Evolutionary conservation across 2,113 vertebrate genomes (phyloP).

Genomic region (Meles meles): DNA sequence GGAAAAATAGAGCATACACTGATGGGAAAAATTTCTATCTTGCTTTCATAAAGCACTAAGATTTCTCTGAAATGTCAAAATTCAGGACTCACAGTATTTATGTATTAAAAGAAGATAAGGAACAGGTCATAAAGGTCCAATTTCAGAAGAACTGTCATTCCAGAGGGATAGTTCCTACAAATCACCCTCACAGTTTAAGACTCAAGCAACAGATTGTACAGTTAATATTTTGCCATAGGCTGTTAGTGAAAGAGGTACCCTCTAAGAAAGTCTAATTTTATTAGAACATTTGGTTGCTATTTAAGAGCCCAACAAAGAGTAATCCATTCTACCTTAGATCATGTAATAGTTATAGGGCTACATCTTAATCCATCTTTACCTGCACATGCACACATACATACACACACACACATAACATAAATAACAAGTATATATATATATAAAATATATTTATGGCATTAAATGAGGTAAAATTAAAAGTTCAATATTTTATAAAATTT

Average conservation of each 20-base stretch:
- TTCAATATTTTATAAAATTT: background rate
- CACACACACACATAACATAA: background rate
- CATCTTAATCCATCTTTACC: background rate
- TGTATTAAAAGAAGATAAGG: background rate
- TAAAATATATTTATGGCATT: background rate
- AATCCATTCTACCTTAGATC: background rate
- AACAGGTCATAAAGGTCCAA: background rate
- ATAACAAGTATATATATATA: background rate
- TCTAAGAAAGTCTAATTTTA: background rate
- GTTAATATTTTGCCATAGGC: conserved; percentile 12
- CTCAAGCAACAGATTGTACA: background rate
- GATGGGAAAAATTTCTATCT: conserved; percentile 21
- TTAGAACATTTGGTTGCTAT: background rate
- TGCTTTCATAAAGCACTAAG: background rate
- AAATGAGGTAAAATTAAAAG: background rate
- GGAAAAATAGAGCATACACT: background rate
- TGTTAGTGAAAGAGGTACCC: background rate
- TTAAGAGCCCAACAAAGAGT: background rate
- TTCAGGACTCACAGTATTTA: background rate
- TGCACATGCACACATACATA: background rate
- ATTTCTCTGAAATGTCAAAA: background rate
- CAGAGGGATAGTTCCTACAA: background rate
- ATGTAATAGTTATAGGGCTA: background rate
- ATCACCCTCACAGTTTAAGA: background rate
- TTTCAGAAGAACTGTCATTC: background rate